Percentiles rank a stretch among this genome's conserved stretches.
phyloP scores from a whole-genome alignment of 2,888 invertebrate genomes.

The Hirtodrosophila histrioides region DNA sequence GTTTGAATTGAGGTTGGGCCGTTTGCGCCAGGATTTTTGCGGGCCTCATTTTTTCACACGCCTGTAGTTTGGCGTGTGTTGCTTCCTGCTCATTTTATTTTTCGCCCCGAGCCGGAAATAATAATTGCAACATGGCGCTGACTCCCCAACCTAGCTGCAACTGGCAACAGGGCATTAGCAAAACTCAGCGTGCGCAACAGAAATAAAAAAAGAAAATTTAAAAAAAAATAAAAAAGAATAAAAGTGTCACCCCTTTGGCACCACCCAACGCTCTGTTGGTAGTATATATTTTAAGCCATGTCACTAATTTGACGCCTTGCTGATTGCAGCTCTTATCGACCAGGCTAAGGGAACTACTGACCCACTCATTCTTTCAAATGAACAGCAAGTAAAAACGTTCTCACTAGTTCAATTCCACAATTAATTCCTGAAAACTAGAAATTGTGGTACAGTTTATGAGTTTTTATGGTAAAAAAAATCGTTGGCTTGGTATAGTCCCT shows the following conservation, averaged over 20 bases:
- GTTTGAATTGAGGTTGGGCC: slow-evolving; percentile 40
- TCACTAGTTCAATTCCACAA: no score
- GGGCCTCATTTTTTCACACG: slow-evolving; percentile 42
- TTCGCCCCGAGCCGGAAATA: slow-evolving; percentile 75
- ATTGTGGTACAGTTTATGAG: no score
- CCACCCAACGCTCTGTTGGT: neutral
- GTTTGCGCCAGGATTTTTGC: slow-evolving; percentile 14
- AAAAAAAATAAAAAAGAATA: neutral
- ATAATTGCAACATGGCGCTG: slow-evolving; percentile 76
- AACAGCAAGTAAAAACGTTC: neutral
- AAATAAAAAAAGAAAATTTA: no score
- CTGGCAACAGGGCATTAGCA: slow-evolving; percentile 54
- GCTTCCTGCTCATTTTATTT: slow-evolving; percentile 77
- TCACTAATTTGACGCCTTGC: slow-evolving; percentile 5
- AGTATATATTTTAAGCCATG: slow-evolving; percentile 5
- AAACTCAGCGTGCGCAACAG: slow-evolving; percentile 45
- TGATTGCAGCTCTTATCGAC: neutral
- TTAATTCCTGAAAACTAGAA: no score
- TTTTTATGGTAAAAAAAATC: no score
- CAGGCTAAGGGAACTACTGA: neutral
- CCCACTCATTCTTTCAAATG: slow-evolving; percentile 8
- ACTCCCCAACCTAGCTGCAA: slow-evolving; percentile 40
- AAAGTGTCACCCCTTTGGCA: slow-evolving; percentile 41
- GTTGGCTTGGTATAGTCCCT: no score
- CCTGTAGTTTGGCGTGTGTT: slow-evolving; percentile 47